These are phyloP conservation scores for Sinopyrophorus schimmeli DNA, from an alignment of 2,888 invertebrate species.

Conservation along the genomic window DNA sequence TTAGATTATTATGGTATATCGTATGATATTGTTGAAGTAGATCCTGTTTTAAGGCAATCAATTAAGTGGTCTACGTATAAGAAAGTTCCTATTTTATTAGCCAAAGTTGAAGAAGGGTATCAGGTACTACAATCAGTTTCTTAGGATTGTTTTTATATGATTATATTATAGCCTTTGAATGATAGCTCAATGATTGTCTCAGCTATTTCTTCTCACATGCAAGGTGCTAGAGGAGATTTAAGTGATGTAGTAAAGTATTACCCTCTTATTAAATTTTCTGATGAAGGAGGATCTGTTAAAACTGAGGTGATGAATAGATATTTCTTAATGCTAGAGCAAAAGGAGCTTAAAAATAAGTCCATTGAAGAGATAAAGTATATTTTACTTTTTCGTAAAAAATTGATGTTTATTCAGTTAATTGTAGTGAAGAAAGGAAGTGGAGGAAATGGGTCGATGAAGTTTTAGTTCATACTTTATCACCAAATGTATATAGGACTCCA, in stretches of 20 bases:
- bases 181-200: constrained; percentile 96
- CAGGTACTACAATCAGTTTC: constrained; percentile 62
- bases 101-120: constrained; percentile 71
- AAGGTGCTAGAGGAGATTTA: constrained; percentile 63
- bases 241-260: constrained; percentile 76
- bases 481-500: constrained; percentile 91
- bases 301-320: constrained; percentile 86
- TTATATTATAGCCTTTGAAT: constrained; percentile 70
- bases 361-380: constrained; percentile 64
- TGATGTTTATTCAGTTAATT: constrained; percentile 43
- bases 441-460: constrained; percentile 91
- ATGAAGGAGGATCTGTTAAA: constrained; percentile 68
- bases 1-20: constrained; percentile 91
- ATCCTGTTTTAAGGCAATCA: constrained; percentile 89
- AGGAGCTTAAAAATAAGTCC: constrained; percentile 58
- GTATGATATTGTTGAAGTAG: constrained; percentile 96
- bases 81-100: constrained; percentile 91
- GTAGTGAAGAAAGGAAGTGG: constrained; percentile 92
- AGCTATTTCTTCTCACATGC: constrained; percentile 75
- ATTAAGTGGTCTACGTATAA: constrained; percentile 92
- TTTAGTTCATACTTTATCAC: constrained; percentile 91
- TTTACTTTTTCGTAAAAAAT: neutral
- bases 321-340: constrained; percentile 78
- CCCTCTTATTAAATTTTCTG: constrained; percentile 69
- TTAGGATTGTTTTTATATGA: neutral